These are phyloP conservation scores for Zaprionus davidi DNA, from an alignment of 1,140 invertebrate genomes.

Conservation along the genomic window DNA sequence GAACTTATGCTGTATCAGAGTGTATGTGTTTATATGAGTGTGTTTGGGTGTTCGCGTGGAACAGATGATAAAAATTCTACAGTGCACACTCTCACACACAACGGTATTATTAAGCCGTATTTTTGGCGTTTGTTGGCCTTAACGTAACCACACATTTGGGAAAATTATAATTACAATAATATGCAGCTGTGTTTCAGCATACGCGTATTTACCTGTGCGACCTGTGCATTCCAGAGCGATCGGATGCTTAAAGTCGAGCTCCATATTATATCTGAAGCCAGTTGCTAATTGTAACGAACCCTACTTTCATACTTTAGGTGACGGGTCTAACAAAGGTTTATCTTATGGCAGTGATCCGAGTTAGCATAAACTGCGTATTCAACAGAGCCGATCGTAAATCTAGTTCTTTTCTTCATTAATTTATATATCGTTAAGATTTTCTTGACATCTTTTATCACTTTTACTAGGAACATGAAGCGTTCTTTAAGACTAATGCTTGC, in stretches of 20 bases:
- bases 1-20: slow-evolving; percentile 49
- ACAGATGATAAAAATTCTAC: slow-evolving; percentile 65
- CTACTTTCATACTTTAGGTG: neutral
- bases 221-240: slow-evolving; percentile 3
- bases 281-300: neutral
- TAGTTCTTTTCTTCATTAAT: too few relatives aligned
- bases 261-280: neutral
- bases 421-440: too few relatives aligned
- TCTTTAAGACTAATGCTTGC: too few relatives aligned
- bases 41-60: slow-evolving; percentile 47
- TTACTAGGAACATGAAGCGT: too few relatives aligned
- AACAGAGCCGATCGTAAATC: too few relatives aligned
- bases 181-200: slow-evolving; percentile 67
- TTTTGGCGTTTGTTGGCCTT: slow-evolving; percentile 75
- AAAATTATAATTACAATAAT: slow-evolving; percentile 71
- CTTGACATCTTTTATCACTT: too few relatives aligned
- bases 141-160: slow-evolving; percentile 78
- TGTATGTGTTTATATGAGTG: slow-evolving; percentile 38
- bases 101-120: slow-evolving; percentile 62
- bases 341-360: too few relatives aligned
- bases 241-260: too few relatives aligned
- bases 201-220: slow-evolving; percentile 18
- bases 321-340: too few relatives aligned
- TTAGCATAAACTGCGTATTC: too few relatives aligned
- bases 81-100: slow-evolving; percentile 51